phyloP scores from a whole-genome alignment of 1,140 invertebrate species.

The Acyrthosiphon pisum region DNA sequence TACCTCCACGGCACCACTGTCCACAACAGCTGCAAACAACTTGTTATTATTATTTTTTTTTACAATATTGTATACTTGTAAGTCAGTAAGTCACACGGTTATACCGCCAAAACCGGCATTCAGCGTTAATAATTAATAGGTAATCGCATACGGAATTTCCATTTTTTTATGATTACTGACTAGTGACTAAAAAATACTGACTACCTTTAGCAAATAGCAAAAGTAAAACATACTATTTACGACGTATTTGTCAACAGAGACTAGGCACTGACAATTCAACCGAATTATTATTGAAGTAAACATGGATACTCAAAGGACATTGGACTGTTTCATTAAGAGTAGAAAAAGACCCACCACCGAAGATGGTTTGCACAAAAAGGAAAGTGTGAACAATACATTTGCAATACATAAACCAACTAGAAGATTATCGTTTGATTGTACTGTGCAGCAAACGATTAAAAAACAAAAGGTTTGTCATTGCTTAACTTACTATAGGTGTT shows the following conservation, averaged over 20 bases:
- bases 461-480: slow-evolving; percentile 35
- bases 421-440: slow-evolving; percentile 42
- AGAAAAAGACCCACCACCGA: slow-evolving; percentile 26
- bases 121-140: background rate
- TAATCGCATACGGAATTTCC: background rate
- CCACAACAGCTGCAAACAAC: no score
- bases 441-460: background rate
- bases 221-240: background rate
- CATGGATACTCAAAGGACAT: slow-evolving; percentile 27
- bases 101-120: background rate
- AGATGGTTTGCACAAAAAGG: background rate
- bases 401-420: slow-evolving; percentile 28
- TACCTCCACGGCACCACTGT: no score
- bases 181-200: no score
- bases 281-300: background rate
- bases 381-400: background rate
- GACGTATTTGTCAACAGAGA: background rate
- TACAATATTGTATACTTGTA: no score
- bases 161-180: background rate
- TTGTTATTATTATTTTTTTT: no score
- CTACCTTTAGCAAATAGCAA: background rate
- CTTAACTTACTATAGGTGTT: background rate
- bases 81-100: no score
- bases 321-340: slow-evolving; percentile 22
- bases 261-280: background rate